Base-by-base conservation (phyloP, 2,888 invertebrate species). In the Onchidella celtica region DNA sequence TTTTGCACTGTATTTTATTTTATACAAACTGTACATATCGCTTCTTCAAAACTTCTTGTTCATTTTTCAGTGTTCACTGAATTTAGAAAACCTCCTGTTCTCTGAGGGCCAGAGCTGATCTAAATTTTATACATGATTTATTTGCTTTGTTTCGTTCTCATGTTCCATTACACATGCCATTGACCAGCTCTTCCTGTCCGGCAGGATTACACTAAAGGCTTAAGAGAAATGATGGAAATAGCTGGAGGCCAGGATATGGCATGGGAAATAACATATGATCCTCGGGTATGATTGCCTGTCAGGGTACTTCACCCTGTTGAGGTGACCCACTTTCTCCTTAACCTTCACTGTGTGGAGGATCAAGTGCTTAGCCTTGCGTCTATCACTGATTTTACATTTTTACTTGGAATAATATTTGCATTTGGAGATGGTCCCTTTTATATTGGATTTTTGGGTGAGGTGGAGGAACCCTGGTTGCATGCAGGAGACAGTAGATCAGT, bases 251-350 rank as follows among this genome's bases (percentile, higher is more conserved):
- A 47, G 66, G 34, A 63, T 36, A 11, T 63, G 0, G 11, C 57
- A 47, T 81, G 76, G 76, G 81, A 81, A 70, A 57, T 59, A 27
- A 81, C 81, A 3, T 21, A 21, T 61, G 69, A 76, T 69, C 81
- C 81, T 11, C 61, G 69, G 81, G 81, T 81, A 81, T 76, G 81
- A 70, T 55, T 34, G 61, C 40, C 69, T 68, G 68, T 21, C 47
- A 38, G n/a, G 36, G 57, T 11, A 36, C 36, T 59, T 34, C 59
- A 21, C 61, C 57, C 2, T 1, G 27, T 24, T 32, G 3, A 47
- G 40, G 9, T 40, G 2, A 11, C 40, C 2, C 24, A 27, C 34
- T 61, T 73, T 32, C 24, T 32, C 61, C 59, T 59, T 40, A 57
- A 1, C 55, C 36, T 68, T 68, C 36, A 34, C 36, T 34, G 32